Evolutionary conservation across 2,888 invertebrate species (phyloP).

Genomic region (Slavum lentiscoides): DNA sequence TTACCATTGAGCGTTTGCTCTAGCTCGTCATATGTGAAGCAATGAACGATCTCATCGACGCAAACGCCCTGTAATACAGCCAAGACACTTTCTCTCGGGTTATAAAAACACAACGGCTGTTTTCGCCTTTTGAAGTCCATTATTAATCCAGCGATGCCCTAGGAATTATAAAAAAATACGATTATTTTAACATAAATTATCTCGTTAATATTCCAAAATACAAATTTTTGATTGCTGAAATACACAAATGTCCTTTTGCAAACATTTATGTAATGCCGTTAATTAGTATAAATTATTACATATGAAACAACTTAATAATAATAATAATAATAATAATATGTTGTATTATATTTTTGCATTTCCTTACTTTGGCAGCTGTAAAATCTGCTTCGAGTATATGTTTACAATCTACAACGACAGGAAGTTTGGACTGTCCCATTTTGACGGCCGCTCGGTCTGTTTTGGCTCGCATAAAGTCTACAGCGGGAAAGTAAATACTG

Average conservation of each 20-base stretch:
- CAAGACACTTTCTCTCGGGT: constrained; percentile 70
- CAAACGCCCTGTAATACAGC: constrained; percentile 72
- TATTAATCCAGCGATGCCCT: constrained; percentile 77
- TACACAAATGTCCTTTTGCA: too few species aligned
- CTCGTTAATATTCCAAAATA: too few species aligned
- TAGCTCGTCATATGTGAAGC: constrained; percentile 42
- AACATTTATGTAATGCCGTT: too few species aligned
- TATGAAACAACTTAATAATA: too few species aligned
- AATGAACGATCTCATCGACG: constrained; percentile 62
- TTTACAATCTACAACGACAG: constrained; percentile 80
- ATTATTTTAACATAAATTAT: constrained; percentile 2
- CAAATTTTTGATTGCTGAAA: too few species aligned
- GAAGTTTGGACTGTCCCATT: constrained; percentile 72
- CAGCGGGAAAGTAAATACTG: constrained; percentile 80
- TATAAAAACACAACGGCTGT: constrained; percentile 73
- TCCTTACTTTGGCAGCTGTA: constrained; percentile 72
- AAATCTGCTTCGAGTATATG: constrained; percentile 81
- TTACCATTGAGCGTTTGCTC: constrained; percentile 50
- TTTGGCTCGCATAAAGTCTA: constrained; percentile 78
- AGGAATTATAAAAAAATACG: constrained; percentile 20
- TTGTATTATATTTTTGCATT: neutral
- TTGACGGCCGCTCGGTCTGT: constrained; percentile 75
- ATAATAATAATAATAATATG: neutral
- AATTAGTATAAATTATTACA: too few species aligned
- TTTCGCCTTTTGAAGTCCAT: constrained; percentile 72